phyloP scores from a whole-genome alignment of 2,888 invertebrate genomes.

The Synergus umbraculus region DNA sequence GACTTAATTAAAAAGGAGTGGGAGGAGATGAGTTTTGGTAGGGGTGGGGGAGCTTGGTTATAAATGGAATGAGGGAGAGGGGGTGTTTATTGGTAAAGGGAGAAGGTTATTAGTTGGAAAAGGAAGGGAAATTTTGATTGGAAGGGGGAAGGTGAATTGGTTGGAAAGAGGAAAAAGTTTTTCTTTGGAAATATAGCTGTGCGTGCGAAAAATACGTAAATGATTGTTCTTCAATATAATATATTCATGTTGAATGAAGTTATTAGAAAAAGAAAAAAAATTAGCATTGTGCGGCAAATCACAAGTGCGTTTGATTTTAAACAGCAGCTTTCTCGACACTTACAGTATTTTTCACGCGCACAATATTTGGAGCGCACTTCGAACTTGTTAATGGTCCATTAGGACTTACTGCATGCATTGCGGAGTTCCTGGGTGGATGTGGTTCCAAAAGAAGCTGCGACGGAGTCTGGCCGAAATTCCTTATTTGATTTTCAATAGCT shows the following conservation, averaged over 20 bases:
- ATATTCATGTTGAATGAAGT: background rate
- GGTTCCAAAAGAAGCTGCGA: constrained; percentile 98
- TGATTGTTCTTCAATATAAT: background rate
- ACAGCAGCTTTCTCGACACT: background rate
- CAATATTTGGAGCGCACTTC: constrained; percentile 13
- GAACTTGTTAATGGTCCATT: constrained; percentile 23
- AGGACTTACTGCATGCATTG: constrained; percentile 90
- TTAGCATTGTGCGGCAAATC: constrained; percentile 14
- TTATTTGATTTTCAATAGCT: constrained; percentile 97
- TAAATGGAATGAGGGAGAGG: no score
- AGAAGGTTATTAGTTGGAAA: no score
- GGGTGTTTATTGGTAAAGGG: no score
- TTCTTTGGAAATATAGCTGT: background rate
- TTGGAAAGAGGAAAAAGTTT: no score
- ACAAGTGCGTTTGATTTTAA: background rate
- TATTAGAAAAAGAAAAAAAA: background rate
- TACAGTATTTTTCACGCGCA: constrained; percentile 24
- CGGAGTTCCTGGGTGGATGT: constrained; percentile 97
- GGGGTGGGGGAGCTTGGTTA: no score
- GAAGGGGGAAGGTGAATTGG: no score
- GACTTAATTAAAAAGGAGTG: no score
- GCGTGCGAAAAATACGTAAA: constrained; percentile 7
- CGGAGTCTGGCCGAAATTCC: constrained; percentile 99
- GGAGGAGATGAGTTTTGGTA: no score
- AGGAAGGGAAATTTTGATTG: no score